phyloP scores from a whole-genome alignment of 2,113 vertebrate species.

The Syngnathus floridae region DNA sequence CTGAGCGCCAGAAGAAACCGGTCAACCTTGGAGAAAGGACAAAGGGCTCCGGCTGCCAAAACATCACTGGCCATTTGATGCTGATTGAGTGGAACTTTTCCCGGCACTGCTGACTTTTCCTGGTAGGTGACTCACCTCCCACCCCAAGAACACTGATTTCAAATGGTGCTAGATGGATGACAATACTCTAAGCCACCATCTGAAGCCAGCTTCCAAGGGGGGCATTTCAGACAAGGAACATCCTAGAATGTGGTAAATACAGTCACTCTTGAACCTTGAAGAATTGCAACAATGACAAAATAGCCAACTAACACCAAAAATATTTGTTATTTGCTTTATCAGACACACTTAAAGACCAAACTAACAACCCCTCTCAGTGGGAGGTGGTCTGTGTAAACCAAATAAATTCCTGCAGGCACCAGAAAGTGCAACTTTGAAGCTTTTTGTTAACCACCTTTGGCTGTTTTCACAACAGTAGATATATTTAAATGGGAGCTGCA shows the following conservation, averaged over 20 bases:
- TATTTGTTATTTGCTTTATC: neutral
- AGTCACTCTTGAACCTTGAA: neutral
- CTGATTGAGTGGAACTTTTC: neutral
- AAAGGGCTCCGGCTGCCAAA: slow-evolving; percentile 18
- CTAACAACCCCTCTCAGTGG: too few species aligned
- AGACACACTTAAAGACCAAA: too few species aligned
- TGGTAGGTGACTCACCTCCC: slow-evolving; percentile 68
- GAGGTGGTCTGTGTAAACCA: too few species aligned
- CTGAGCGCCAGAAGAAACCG: slow-evolving; percentile 99
- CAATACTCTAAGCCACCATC: slow-evolving; percentile 98
- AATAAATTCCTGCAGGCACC: too few species aligned
- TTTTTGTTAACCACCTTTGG: too few species aligned
- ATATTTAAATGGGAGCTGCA: too few species aligned
- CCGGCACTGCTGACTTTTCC: neutral
- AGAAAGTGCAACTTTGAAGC: too few species aligned
- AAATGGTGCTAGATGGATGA: slow-evolving; percentile 99
- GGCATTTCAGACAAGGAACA: slow-evolving; percentile 46
- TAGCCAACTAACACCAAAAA: neutral
- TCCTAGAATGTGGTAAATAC: neutral
- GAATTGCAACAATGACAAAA: neutral
- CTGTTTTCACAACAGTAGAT: too few species aligned
- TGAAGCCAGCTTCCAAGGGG: slow-evolving; percentile 99
- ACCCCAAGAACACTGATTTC: slow-evolving; percentile 99
- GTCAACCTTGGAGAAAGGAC: slow-evolving; percentile 97
- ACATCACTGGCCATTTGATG: neutral